Evolutionary conservation across 2,888 invertebrate genomes (phyloP), one percentile per base, ranked within the genome.

Genomic region (Pachydiplax longipennis): DNA sequence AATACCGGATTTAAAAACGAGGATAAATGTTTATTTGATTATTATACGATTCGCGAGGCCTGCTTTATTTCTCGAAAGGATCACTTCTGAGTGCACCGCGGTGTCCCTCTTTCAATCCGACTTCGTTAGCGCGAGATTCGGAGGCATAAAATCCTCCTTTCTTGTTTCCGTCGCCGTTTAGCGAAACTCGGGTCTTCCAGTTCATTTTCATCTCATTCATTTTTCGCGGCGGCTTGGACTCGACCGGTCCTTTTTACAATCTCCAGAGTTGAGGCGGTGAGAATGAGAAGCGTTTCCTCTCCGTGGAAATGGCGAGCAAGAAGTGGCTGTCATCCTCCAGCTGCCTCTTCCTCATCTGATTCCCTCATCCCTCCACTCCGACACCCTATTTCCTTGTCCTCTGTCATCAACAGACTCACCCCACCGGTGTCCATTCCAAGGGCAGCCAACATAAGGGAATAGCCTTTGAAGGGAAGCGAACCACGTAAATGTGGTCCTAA

Each of bases 351-450:
- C 80, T 90, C 87, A 44, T 25, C 91, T 80, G n/a, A 44, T 58
- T 40, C 37, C 13, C 61, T 87, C 40, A 18, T n/a, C 61, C 87
- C 87, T 25, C 3, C n/a, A 5, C 58, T n/a, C 87, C 82, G 25
- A 48, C 48, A 87, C 61, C 87, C 58, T 65, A 87, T 87, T 87
- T 65, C 87, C 87, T 87, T 61, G 87, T 87, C 61, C 87, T 58
- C 87, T 87, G 87, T 87, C 87, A 87, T 22, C 87, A 37, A 61
- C 87, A 87, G 87, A n/a, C 87, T 18, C 31, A 37, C 87, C 18
- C 81, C n/a, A 81, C 87, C 87, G 58, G 35, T 87, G 87, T 87
- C 87, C 87, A 31, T 37, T 87, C 65, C 87, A 40, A 37, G 53
- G 35, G 83, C 83, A 83, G 15, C 48, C 48, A 12, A 48, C 53